Base-by-base conservation (phyloP, 2,888 invertebrate genomes). In the Erebia palarica region DNA sequence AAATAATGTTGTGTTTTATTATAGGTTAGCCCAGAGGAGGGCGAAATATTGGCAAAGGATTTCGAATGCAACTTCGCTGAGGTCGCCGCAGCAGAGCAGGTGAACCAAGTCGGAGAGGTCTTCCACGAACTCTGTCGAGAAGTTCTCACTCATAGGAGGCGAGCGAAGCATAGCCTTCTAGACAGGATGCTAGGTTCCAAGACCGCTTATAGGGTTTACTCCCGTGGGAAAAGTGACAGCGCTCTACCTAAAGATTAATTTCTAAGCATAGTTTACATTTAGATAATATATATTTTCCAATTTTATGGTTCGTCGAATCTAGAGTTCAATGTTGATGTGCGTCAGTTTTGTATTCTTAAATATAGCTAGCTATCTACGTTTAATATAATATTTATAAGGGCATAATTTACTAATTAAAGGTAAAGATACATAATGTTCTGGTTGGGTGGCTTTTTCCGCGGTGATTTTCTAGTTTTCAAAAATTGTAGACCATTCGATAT, bases 51-150 rank as follows among this genome's bases (percentile, higher is more conserved):
- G 66, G 97, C 97, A 11, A 96, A 97, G 85, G 97, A 97, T 85
- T 96, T 97, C 82, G 97, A 98, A 82, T 97, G 97, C 87, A 96
- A 95, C 83, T 98, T 98, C 88, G 95, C 96, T 55, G 98, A 98
- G 89, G 96, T 98, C 13, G 96, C 97, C 0, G 98, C 98, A 0
- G 97, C 98, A 0, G 98, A 98, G 86, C 97, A 98, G 90, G 96
- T 97, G 11, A 95, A 95, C 69, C 96, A 97, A 83, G 96, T 98
- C 7, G 96, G 96, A 0, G 96, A 97, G 75, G 97, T 96, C 18
- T 98, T 96, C 91, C 96, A 96, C 84, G 97, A 98, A 80, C 94
- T 98, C 36, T 97, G 97, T 85, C 95, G 97, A 27, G 97, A 97
- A 80, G 96, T 98, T 5, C 91, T 97, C 72, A 94, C 96, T 21